These are phyloP conservation scores for Delphinapterus leucas DNA, from an alignment of 2,113 vertebrate genomes.

Conservation along the genomic window DNA sequence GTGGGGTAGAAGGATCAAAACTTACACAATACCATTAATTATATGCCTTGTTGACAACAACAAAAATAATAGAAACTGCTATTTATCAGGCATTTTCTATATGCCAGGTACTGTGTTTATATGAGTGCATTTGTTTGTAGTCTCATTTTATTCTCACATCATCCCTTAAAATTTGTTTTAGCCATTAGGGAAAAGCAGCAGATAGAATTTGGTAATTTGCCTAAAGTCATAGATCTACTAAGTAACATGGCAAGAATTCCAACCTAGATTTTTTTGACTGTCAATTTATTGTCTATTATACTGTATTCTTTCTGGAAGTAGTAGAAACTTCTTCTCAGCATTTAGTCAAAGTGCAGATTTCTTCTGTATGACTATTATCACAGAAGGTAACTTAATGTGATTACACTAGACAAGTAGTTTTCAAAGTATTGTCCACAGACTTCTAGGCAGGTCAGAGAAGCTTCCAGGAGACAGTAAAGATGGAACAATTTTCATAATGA, in stretches of 20 bases:
- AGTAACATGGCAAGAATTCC: background rate
- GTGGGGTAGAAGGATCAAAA: background rate
- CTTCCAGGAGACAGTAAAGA: background rate
- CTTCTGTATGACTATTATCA: background rate
- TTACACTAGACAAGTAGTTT: background rate
- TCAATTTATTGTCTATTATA: background rate
- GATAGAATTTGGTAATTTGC: background rate
- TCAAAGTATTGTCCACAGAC: background rate
- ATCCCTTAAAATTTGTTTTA: background rate
- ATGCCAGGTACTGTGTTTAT: background rate
- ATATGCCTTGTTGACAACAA: background rate
- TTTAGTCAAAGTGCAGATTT: background rate
- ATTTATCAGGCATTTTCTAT: background rate
- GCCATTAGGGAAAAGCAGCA: background rate
- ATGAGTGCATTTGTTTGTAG: background rate
- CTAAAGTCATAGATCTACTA: background rate
- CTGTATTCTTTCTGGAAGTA: background rate
- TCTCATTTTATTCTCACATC: background rate
- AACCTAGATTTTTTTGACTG: background rate
- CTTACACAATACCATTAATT: background rate
- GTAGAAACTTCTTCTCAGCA: background rate
- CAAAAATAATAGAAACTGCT: conserved; percentile 14
- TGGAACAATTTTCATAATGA: background rate
- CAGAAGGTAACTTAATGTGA: background rate
- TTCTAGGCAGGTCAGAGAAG: background rate